Conservation (phyloP, 2,797 vertebrate genomes). For the Gadopsis bispinosus region DNA sequence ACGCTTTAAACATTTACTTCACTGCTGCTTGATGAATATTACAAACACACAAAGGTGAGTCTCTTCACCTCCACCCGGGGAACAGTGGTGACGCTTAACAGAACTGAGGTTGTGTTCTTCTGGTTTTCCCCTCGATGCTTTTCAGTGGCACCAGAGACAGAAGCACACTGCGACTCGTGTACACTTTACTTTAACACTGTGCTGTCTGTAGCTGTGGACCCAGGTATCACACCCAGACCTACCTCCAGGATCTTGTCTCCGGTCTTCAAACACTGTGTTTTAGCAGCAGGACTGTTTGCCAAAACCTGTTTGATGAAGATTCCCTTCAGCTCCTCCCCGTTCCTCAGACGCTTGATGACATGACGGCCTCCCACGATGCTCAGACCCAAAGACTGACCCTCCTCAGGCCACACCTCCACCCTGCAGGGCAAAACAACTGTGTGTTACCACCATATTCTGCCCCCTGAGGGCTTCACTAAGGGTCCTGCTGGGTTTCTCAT, state of each 20-base stretch:
- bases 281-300: slow-evolving; percentile 91
- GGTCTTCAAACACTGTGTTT: slow-evolving; percentile 89
- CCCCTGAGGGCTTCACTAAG: too few relatives aligned
- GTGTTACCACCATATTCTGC: too few relatives aligned
- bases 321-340: slow-evolving; percentile 96
- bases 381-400: slow-evolving; percentile 91
- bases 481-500: too few relatives aligned
- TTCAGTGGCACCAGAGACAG: not conserved
- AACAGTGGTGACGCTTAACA: too few relatives aligned
- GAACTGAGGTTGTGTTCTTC: too few relatives aligned
- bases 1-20: too few relatives aligned
- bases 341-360: slow-evolving; percentile 94
- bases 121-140: too few relatives aligned
- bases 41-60: not conserved
- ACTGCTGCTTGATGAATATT: too few relatives aligned
- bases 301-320: slow-evolving; percentile 98
- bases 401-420: slow-evolving; percentile 92
- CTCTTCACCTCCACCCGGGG: too few relatives aligned
- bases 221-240: not conserved
- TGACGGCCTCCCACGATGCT: slow-evolving; percentile 96
- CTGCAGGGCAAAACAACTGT: slow-evolving; percentile 66
- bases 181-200: too few relatives aligned
- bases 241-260: slow-evolving; percentile 99
- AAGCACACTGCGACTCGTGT: not conserved
- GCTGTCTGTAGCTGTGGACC: not conserved